phyloP scores from a whole-genome alignment of 2,113 vertebrate genomes.

The Indri indri region DNA sequence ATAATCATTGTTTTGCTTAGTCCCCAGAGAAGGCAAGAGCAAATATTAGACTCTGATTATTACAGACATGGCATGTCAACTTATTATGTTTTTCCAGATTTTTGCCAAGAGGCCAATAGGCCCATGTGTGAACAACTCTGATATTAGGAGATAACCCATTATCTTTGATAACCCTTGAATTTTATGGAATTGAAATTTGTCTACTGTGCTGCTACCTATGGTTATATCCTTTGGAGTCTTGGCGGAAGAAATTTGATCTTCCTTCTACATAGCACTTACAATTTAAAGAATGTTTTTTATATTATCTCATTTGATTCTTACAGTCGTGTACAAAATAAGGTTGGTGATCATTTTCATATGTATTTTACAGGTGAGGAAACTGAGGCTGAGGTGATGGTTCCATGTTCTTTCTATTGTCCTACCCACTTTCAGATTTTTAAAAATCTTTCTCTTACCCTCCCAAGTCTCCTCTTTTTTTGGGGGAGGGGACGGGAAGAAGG shows the following conservation, averaged over 20 bases:
- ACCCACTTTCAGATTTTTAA: background rate
- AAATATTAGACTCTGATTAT: background rate
- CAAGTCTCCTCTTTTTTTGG: background rate
- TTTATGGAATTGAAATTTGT: background rate
- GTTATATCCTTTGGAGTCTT: slow-evolving; percentile 17
- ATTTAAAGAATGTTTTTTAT: slow-evolving; percentile 37
- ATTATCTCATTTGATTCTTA: slow-evolving; percentile 25
- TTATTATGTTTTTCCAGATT: slow-evolving; percentile 18
- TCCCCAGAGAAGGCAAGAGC: background rate
- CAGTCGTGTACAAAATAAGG: background rate
- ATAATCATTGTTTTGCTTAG: slow-evolving; percentile 30
- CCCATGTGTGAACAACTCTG: background rate
- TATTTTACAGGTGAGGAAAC: slow-evolving; percentile 5
- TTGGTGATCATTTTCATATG: slow-evolving; percentile 24
- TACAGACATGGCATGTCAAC: background rate
- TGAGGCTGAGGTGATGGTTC: background rate
- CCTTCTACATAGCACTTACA: background rate
- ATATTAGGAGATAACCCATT: background rate
- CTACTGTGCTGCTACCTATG: background rate
- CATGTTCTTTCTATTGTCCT: background rate
- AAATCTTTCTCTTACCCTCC: background rate
- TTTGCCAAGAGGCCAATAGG: slow-evolving; percentile 15
- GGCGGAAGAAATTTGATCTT: slow-evolving; percentile 4
- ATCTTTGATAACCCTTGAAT: background rate
- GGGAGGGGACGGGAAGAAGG: too few relatives aligned